phyloP scores from a whole-genome alignment of 2,113 vertebrate species.

The Propithecus coquereli region DNA sequence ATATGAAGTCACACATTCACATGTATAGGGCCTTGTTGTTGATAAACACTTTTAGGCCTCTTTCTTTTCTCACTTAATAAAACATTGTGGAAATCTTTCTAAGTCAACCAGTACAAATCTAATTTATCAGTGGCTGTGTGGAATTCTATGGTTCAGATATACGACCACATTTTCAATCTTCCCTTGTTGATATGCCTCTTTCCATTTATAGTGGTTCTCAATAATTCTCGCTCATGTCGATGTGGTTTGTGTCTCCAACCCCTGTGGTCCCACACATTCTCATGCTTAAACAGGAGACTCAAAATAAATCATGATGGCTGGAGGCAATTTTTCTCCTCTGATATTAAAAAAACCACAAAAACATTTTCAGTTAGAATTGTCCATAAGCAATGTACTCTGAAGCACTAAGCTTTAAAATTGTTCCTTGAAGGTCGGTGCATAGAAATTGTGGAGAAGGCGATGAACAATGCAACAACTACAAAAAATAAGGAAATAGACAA shows the following conservation, averaged over 20 bases:
- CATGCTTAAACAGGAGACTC: not conserved
- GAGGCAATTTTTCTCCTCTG: not conserved
- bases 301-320: not conserved
- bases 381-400: not conserved
- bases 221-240: not conserved
- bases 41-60: not conserved
- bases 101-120: not conserved
- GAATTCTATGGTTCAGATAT: not conserved
- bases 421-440: not conserved
- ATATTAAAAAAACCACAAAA: not conserved
- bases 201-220: not conserved
- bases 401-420: not conserved
- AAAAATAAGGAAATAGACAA: not conserved
- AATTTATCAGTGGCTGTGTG: not conserved
- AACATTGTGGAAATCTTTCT: not conserved
- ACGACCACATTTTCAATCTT: not conserved
- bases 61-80: not conserved
- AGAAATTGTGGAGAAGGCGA: not conserved
- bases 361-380: not conserved
- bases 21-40: not conserved
- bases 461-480: not conserved
- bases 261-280: not conserved
- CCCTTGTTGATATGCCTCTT: not conserved
- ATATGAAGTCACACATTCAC: not conserved
- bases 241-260: not conserved